Conservation (phyloP, 1,140 invertebrate species). For the Pararge aegeria region DNA sequence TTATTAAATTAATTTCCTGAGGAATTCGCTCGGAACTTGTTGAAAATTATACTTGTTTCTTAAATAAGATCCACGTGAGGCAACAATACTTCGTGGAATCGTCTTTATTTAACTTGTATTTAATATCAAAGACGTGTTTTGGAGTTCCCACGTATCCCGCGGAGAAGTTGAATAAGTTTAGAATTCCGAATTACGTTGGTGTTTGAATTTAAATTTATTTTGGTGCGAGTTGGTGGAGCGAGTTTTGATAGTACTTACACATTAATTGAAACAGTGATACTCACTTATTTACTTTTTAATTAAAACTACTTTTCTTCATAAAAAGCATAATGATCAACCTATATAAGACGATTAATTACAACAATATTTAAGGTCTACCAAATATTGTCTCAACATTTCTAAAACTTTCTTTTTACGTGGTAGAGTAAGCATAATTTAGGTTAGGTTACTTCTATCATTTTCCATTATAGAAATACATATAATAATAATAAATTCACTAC, state of each 20-base stretch:
- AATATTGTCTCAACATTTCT: too few species aligned
- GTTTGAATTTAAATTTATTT: constrained; percentile 53
- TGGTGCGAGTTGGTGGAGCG: constrained; percentile 30
- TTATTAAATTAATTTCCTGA: constrained; percentile 66
- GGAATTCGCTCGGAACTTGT: constrained; percentile 51
- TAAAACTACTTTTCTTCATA: background rate
- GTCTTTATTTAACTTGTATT: constrained; percentile 74
- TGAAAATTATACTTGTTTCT: constrained; percentile 62
- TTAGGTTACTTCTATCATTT: too few species aligned
- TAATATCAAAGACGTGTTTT: constrained; percentile 68
- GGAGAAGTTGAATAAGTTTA: constrained; percentile 52
- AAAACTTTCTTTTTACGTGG: too few species aligned
- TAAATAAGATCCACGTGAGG: constrained; percentile 58
- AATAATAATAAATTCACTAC: too few species aligned
- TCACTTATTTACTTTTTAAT: constrained; percentile 11
- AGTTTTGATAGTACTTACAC: constrained; percentile 29
- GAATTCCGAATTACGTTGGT: constrained; percentile 52
- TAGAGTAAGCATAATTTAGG: too few species aligned
- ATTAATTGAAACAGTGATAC: constrained; percentile 38
- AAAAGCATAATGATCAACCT: too few species aligned
- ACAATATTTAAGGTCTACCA: too few species aligned
- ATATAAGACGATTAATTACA: too few species aligned
- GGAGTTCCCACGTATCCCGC: constrained; percentile 48
- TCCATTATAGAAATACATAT: too few species aligned
- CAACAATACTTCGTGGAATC: constrained; percentile 57